Conservation (phyloP, 2,888 invertebrate species). For the Caenorhabditis plicata region DNA sequence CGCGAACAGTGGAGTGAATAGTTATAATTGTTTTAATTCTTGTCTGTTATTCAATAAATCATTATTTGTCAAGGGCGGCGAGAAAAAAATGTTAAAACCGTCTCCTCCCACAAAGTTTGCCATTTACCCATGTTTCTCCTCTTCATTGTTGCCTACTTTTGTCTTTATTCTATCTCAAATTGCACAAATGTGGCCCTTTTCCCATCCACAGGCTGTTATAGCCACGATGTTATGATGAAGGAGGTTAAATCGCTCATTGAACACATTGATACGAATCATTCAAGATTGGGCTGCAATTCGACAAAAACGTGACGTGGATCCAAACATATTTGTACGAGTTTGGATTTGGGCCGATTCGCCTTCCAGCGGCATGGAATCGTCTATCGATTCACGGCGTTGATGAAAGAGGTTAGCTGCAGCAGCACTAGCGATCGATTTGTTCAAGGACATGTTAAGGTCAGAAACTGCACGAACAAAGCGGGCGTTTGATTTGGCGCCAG, state of each 20-base stretch:
- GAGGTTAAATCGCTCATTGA: constrained; percentile 47
- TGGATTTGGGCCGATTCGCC: constrained; percentile 46
- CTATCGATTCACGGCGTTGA: constrained; percentile 40
- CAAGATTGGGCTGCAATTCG: constrained; percentile 25
- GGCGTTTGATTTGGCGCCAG: constrained; percentile 45
- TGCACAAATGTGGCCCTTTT: constrained; percentile 50
- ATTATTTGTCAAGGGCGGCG: too few species aligned
- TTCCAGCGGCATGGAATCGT: constrained; percentile 47
- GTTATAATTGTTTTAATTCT: too few species aligned
- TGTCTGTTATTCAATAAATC: too few species aligned
- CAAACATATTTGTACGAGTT: constrained; percentile 59
- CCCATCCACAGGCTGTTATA: constrained; percentile 57
- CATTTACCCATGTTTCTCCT: neutral
- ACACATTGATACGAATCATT: neutral
- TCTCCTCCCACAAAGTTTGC: neutral
- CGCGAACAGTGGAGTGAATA: too few species aligned
- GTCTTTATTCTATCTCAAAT: too few species aligned
- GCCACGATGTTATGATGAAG: constrained; percentile 60
- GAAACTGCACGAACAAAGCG: constrained; percentile 37
- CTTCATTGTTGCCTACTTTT: too few species aligned
- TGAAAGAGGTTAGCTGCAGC: constrained; percentile 25
- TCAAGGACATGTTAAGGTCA: constrained; percentile 17
- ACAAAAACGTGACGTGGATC: constrained; percentile 51
- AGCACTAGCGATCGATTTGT: neutral
- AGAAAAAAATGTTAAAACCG: too few species aligned